These are phyloP conservation scores for Syngnathoides biaculeatus DNA, from an alignment of 2,113 vertebrate genomes.

Conservation along the genomic window DNA sequence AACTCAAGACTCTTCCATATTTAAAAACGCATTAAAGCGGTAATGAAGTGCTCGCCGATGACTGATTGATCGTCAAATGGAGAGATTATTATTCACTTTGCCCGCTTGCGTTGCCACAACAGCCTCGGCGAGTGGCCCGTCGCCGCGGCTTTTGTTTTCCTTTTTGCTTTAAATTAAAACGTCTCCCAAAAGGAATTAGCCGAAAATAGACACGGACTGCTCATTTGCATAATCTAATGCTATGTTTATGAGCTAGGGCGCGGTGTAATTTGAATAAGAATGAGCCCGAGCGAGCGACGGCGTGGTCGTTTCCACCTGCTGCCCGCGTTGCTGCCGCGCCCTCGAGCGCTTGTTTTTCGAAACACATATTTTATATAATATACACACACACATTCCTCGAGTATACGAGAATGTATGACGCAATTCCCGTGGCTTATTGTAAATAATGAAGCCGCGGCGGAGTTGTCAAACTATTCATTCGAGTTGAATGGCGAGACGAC, in stretches of 20 bases:
- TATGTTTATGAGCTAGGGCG: slow-evolving; percentile 61
- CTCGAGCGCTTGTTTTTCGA: neutral
- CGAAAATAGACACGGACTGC: slow-evolving; percentile 62
- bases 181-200: slow-evolving; percentile 75
- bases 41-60: slow-evolving; percentile 72
- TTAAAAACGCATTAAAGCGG: slow-evolving; percentile 63
- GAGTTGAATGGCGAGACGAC: neutral
- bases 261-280: slow-evolving; percentile 67
- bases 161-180: slow-evolving; percentile 75
- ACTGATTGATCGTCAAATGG: slow-evolving; percentile 65
- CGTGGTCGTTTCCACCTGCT: neutral
- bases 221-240: slow-evolving; percentile 80
- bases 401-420: neutral
- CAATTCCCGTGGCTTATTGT: neutral
- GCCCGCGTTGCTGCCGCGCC: neutral
- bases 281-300: slow-evolving; percentile 43
- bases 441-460: neutral
- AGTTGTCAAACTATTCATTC: neutral
- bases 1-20: slow-evolving; percentile 59
- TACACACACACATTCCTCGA: neutral
- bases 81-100: slow-evolving; percentile 70
- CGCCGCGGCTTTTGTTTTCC: slow-evolving; percentile 64
- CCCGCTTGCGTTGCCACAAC: slow-evolving; percentile 68
- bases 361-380: too few relatives aligned
- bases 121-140: slow-evolving; percentile 71